phyloP scores from a whole-genome alignment of 1,140 invertebrate species.

The Penaeus indicus region DNA sequence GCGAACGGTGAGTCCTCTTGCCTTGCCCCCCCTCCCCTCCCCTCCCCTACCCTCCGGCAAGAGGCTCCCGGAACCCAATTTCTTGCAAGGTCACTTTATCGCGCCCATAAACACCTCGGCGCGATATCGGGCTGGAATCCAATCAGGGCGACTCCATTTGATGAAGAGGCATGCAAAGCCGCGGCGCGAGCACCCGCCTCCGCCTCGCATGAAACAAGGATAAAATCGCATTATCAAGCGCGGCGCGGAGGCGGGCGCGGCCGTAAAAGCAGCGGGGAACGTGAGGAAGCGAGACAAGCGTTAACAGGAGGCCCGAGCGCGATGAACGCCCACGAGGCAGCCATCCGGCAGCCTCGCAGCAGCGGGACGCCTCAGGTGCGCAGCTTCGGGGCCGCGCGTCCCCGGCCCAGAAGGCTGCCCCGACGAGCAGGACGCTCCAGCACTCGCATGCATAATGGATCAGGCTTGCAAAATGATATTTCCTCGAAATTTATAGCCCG shows the following conservation, averaged over 20 bases:
- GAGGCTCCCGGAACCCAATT: slow-evolving; percentile 47
- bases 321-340: too few species aligned
- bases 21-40: not conserved
- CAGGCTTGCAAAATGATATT: slow-evolving; percentile 58
- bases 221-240: slow-evolving; percentile 8
- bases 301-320: too few species aligned
- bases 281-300: not conserved
- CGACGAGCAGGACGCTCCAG: not conserved
- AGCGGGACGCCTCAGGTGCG: too few species aligned
- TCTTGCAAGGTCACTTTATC: slow-evolving; percentile 51
- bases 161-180: not conserved
- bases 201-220: slow-evolving; percentile 17
- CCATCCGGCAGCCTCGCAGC: too few species aligned
- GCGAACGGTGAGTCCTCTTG: slow-evolving; percentile 3
- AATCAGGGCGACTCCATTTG: slow-evolving; percentile 51
- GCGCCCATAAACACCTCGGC: slow-evolving; percentile 31
- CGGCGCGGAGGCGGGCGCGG: not conserved
- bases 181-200: too few species aligned
- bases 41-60: not conserved
- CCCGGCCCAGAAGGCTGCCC: not conserved
- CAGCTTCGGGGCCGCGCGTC: too few species aligned
- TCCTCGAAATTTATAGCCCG: slow-evolving; percentile 51
- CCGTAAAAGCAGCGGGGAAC: not conserved
- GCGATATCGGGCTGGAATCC: slow-evolving; percentile 33
- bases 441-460: slow-evolving; percentile 57